Evolutionary conservation across 2,113 vertebrate genomes (phyloP).

Genomic region (Mus spicilegus): DNA sequence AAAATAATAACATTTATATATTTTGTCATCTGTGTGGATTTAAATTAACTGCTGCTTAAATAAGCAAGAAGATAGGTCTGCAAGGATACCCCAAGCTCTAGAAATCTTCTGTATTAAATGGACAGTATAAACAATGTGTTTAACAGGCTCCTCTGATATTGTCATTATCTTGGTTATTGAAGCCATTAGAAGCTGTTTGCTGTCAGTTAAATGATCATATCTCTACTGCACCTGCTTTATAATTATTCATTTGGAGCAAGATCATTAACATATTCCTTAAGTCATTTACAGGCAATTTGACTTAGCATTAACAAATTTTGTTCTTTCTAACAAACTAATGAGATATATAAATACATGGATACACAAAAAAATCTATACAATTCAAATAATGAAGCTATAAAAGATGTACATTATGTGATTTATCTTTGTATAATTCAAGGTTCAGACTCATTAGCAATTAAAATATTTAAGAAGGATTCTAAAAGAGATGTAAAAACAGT

Average conservation of each 20-base stretch:
- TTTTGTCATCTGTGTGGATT: slow-evolving; percentile 81
- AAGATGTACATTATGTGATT: slow-evolving; percentile 71
- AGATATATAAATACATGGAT: slow-evolving; percentile 82
- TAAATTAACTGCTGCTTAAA: slow-evolving; percentile 86
- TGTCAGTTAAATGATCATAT: slow-evolving; percentile 89
- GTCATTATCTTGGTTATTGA: slow-evolving; percentile 87
- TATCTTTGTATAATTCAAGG: slow-evolving; percentile 54
- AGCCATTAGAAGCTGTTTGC: slow-evolving; percentile 87
- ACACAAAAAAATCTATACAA: slow-evolving; percentile 81
- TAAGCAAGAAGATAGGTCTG: slow-evolving; percentile 78
- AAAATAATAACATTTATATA: slow-evolving; percentile 72
- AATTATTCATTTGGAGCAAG: slow-evolving; percentile 88
- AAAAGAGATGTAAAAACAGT: slow-evolving; percentile 55
- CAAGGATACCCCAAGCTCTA: slow-evolving; percentile 73
- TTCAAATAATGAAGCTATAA: slow-evolving; percentile 74
- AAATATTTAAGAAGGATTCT: slow-evolving; percentile 1
- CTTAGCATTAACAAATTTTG: slow-evolving; percentile 85
- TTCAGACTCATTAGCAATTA: slow-evolving; percentile 51
- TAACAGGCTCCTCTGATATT: slow-evolving; percentile 85
- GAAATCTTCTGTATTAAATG: slow-evolving; percentile 83
- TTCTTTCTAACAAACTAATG: slow-evolving; percentile 87
- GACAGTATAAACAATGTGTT: slow-evolving; percentile 81
- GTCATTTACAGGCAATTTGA: slow-evolving; percentile 88
- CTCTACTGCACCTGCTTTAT: slow-evolving; percentile 89
- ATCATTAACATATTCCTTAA: slow-evolving; percentile 89